Evolutionary conservation across 2,888 invertebrate genomes (phyloP).

Genomic region (Microplitis manilae): DNA sequence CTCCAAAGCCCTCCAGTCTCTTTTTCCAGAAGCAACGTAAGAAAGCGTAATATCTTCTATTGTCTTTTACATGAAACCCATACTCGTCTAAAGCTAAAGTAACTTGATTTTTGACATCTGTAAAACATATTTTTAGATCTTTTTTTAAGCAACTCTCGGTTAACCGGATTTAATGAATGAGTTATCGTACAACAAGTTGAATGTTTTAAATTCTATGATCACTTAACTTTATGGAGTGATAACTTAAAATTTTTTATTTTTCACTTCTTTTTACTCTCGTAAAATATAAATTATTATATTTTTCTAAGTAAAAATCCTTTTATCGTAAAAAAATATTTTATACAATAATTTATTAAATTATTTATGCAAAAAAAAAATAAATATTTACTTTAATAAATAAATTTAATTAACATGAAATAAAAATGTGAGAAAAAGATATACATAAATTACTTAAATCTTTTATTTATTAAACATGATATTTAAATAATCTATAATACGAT

Average conservation of each 20-base stretch:
- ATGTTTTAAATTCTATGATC: too few species aligned
- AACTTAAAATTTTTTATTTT: too few species aligned
- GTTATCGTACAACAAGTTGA: neutral
- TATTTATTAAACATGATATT: neutral
- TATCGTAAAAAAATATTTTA: too few species aligned
- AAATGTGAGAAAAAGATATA: neutral
- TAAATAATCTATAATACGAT: neutral
- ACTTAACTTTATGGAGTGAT: too few species aligned
- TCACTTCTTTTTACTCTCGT: too few species aligned
- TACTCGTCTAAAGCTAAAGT: neutral
- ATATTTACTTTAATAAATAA: neutral
- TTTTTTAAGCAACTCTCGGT: neutral
- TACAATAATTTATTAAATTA: too few species aligned
- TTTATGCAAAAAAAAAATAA: too few species aligned
- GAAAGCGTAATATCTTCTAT: neutral
- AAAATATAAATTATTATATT: too few species aligned
- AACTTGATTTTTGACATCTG: slow-evolving; percentile 18
- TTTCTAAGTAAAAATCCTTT: too few species aligned
- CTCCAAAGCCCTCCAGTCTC: slow-evolving; percentile 2
- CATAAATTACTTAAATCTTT: neutral
- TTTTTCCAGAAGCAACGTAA: neutral
- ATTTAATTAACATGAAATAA: neutral
- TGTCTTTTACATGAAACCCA: slow-evolving; percentile 11
- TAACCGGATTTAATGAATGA: neutral
- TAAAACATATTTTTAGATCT: neutral